These are phyloP conservation scores for Corvus moneduloides DNA, from an alignment of 2,113 vertebrate species.

Conservation along the genomic window DNA sequence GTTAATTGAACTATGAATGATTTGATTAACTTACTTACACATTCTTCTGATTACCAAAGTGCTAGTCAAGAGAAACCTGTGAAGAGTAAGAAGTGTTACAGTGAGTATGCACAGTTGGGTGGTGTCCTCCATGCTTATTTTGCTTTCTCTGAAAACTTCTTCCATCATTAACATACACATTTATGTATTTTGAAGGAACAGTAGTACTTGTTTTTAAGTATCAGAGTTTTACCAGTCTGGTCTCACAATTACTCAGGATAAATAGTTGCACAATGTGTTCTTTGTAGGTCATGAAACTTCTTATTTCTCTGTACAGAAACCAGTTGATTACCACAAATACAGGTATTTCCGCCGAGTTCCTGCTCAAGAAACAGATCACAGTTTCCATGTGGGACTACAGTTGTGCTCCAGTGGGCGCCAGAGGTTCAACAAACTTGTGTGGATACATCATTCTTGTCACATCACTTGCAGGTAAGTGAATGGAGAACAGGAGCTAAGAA, in stretches of 20 bases:
- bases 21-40: neutral
- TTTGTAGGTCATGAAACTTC: neutral
- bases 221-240: neutral
- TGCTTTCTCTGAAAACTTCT: neutral
- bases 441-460: conserved; percentile 98
- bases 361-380: conserved; percentile 88
- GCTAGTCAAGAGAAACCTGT: neutral
- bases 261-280: neutral
- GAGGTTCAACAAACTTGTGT: conserved; percentile 91
- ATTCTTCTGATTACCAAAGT: neutral
- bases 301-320: conserved; percentile 78
- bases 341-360: conserved; percentile 89
- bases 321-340: conserved; percentile 87
- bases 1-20: neutral
- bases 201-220: neutral
- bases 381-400: conserved; percentile 92
- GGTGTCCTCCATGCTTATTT: neutral
- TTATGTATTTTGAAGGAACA: neutral
- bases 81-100: neutral
- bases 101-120: neutral
- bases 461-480: conserved; percentile 87
- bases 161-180: neutral
- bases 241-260: neutral
- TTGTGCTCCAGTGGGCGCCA: conserved; percentile 91
- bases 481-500: neutral